phyloP scores from a whole-genome alignment of 2,888 invertebrate species.

The Fragum whitleyi region DNA sequence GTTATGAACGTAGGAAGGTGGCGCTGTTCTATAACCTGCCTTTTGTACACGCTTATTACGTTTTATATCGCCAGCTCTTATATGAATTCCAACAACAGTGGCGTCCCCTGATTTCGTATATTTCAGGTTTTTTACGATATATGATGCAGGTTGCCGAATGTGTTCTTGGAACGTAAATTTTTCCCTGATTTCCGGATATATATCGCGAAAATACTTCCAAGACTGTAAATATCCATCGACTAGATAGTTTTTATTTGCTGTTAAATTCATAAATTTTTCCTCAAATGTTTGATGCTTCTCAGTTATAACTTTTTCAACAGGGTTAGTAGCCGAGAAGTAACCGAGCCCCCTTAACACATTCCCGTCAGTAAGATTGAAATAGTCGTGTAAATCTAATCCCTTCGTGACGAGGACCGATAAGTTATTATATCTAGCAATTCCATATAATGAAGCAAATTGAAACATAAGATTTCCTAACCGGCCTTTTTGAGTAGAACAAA shows the following conservation, averaged over 20 bases:
- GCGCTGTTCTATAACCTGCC: background rate
- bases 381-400: background rate
- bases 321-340: too few species aligned
- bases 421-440: background rate
- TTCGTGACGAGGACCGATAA: background rate
- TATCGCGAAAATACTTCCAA: background rate
- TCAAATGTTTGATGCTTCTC: background rate
- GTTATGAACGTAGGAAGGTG: background rate
- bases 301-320: background rate
- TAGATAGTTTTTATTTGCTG: background rate
- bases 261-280: background rate
- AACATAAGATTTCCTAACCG: background rate
- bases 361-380: slow-evolving; percentile 2
- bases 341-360: background rate
- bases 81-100: slow-evolving; percentile 2
- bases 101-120: too few species aligned
- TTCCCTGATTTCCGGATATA: background rate
- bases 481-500: background rate
- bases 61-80: background rate
- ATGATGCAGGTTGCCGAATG: background rate
- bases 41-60: background rate
- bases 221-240: background rate
- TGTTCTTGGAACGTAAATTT: background rate
- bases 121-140: background rate
- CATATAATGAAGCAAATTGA: slow-evolving; percentile 2